phyloP scores from a whole-genome alignment of 2,113 vertebrate genomes.

The Gracilinanus agilis region DNA sequence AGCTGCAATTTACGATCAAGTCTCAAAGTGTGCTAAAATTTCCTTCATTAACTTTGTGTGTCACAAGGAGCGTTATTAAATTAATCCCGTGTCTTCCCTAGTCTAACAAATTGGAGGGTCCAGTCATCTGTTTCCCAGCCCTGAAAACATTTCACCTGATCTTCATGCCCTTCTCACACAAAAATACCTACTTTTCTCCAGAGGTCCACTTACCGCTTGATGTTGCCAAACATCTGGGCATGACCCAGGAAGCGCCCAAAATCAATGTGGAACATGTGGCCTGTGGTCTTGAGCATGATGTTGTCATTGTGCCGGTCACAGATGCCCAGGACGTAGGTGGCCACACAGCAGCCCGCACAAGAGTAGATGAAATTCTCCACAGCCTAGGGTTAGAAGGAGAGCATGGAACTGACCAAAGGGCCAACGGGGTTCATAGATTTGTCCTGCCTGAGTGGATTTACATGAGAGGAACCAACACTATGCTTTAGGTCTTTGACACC shows the following conservation, averaged over 20 bases:
- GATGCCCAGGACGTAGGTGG: slow-evolving; percentile 97
- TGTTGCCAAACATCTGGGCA: slow-evolving; percentile 98
- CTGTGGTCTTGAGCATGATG: slow-evolving; percentile 98
- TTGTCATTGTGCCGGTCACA: slow-evolving; percentile 99
- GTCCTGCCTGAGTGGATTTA: background rate
- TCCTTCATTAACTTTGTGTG: background rate
- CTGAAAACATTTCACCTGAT: background rate
- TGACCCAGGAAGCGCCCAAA: slow-evolving; percentile 98
- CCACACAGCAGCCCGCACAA: slow-evolving; percentile 97
- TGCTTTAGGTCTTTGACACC: background rate
- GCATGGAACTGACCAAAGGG: background rate
- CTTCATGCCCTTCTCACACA: background rate
- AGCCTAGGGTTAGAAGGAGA: slow-evolving; percentile 83
- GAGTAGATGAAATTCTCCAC: slow-evolving; percentile 99
- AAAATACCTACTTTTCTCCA: background rate
- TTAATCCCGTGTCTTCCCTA: background rate
- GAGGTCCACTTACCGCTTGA: slow-evolving; percentile 91
- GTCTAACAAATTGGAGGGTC: background rate
- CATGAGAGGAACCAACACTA: background rate
- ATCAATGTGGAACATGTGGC: slow-evolving; percentile 99
- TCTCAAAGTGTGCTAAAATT: background rate
- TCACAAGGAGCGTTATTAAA: background rate
- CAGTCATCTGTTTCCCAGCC: background rate
- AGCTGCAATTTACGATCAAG: background rate
- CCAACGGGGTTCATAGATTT: background rate